A percentile compares a stretch with the other conserved stretches of the same genome.
phyloP scores from a whole-genome alignment of 1,140 invertebrate genomes.

The Drosophila sproati region DNA sequence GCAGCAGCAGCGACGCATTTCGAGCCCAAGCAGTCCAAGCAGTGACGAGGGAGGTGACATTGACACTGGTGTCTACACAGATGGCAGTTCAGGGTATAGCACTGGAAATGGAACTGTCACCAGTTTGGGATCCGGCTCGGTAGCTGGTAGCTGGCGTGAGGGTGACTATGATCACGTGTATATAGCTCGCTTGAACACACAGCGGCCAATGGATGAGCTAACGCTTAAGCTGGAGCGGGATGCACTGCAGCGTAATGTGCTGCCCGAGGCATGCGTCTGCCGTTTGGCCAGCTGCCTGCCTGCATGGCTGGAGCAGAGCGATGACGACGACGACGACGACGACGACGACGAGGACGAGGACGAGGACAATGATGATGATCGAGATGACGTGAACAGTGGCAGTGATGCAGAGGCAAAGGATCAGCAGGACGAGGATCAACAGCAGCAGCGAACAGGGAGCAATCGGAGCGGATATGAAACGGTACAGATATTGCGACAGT shows the following conservation, averaged over 20 bases:
- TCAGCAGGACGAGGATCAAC: slow-evolving; percentile 53
- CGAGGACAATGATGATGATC: slow-evolving; percentile 77
- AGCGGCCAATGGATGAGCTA: slow-evolving; percentile 64
- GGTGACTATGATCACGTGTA: slow-evolving; percentile 76
- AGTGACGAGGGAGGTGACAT: slow-evolving; percentile 7
- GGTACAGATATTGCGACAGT: slow-evolving; percentile 73
- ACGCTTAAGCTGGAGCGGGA: slow-evolving; percentile 6
- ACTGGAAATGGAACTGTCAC: slow-evolving; percentile 34
- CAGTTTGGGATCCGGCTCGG: slow-evolving; percentile 20
- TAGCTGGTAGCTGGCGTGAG: slow-evolving; percentile 22
- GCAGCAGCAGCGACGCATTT: not conserved
- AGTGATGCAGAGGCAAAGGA: slow-evolving; percentile 51
- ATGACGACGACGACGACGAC: slow-evolving; percentile 79
- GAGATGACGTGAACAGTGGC: not conserved
- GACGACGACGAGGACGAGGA: slow-evolving; percentile 48
- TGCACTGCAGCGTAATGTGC: slow-evolving; percentile 51
- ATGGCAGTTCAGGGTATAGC: slow-evolving; percentile 73
- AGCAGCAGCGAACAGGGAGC: slow-evolving; percentile 72
- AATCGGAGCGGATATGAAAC: slow-evolving; percentile 51
- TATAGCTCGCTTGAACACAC: slow-evolving; percentile 66
- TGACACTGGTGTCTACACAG: slow-evolving; percentile 47
- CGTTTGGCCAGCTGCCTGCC: slow-evolving; percentile 61
- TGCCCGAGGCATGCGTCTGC: slow-evolving; percentile 70
- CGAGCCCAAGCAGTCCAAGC: slow-evolving; percentile 11
- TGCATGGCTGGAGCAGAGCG: slow-evolving; percentile 54